phyloP scores from a whole-genome alignment of 2,113 vertebrate genomes.

The Origma solitaria region DNA sequence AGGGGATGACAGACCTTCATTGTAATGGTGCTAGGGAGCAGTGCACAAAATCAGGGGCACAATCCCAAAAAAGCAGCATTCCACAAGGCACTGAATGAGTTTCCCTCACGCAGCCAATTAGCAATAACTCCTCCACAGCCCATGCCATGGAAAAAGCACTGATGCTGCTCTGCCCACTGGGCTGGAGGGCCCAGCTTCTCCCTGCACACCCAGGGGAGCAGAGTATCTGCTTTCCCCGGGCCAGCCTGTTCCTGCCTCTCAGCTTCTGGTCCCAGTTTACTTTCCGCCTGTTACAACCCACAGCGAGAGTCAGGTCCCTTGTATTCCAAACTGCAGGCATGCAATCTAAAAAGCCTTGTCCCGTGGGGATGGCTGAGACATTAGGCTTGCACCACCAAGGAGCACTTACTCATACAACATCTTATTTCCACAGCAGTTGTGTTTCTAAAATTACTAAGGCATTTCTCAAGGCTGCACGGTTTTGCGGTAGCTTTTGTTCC shows the following conservation, averaged over 20 bases:
- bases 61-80: background rate
- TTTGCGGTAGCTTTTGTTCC: background rate
- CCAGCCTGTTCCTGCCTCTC: background rate
- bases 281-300: background rate
- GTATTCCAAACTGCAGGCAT: background rate
- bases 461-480: background rate
- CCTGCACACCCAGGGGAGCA: background rate
- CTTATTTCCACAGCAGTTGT: background rate
- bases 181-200: background rate
- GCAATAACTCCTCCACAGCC: background rate
- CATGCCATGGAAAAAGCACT: background rate
- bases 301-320: background rate
- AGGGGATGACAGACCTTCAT: background rate
- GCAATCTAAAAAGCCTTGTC: background rate
- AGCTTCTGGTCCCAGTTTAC: background rate
- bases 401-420: background rate
- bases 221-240: background rate
- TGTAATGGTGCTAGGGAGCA: background rate
- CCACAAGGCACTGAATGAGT: background rate
- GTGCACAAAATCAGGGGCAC: background rate
- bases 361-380: background rate
- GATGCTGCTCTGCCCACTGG: background rate
- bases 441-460: slow-evolving; percentile 8
- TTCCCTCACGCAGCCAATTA: accelerated
- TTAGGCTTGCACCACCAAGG: background rate